Percentiles rank a stretch among this genome's conserved stretches.
phyloP scores from a whole-genome alignment of 1,140 invertebrate genomes.

The Parapsyche elsis region DNA sequence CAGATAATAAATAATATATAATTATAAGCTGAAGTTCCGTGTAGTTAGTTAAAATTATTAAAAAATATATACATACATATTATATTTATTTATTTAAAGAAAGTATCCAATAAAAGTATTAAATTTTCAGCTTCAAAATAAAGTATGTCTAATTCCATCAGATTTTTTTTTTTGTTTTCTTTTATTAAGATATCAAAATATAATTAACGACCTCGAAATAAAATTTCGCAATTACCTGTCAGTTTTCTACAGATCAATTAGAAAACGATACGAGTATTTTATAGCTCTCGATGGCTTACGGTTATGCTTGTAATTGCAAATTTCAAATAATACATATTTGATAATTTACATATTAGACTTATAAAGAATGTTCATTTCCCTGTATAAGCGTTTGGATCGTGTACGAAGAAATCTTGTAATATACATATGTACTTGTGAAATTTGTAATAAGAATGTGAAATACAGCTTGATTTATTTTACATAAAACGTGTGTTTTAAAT shows the following conservation, averaged over 20 bases:
- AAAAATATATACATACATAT: conserved; percentile 28
- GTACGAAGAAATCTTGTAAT: conserved; percentile 49
- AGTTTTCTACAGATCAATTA: not conserved
- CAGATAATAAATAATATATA: conserved; percentile 56
- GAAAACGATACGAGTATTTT: not conserved
- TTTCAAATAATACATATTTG: conserved; percentile 32
- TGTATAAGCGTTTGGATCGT: conserved; percentile 36
- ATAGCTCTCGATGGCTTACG: conserved; percentile 17
- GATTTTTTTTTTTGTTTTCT: not conserved
- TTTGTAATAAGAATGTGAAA: conserved; percentile 50
- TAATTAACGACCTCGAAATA: not conserved
- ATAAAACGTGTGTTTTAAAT: conserved; percentile 46
- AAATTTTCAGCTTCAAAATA: conserved; percentile 10
- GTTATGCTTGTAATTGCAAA: conserved; percentile 34
- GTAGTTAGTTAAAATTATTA: conserved; percentile 39
- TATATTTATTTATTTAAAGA: conserved; percentile 40
- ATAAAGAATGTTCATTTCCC: conserved; percentile 29
- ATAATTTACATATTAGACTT: conserved; percentile 34
- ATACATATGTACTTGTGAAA: conserved; percentile 54
- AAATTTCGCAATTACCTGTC: not conserved
- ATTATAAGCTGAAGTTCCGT: conserved; percentile 50
- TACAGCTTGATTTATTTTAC: conserved; percentile 56
- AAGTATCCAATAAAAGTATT: not conserved
- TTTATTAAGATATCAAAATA: not conserved
- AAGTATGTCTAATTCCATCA: not conserved